Base-by-base conservation (phyloP, 64 coral and sea anemone genomes). In the Acropora yongei region DNA sequence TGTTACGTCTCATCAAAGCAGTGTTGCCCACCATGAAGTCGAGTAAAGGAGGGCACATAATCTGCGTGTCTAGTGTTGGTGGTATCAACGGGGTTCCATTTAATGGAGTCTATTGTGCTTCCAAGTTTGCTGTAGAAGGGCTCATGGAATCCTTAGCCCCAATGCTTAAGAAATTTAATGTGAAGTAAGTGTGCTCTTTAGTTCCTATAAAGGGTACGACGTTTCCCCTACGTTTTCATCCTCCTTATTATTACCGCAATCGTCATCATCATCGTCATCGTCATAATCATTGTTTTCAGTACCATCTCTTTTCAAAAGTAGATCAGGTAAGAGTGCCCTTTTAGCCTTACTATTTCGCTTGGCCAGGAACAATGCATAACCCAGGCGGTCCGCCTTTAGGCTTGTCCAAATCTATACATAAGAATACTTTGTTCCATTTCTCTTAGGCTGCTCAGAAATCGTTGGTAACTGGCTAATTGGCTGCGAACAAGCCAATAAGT, bases 61-160 rank as follows among this genome's bases (percentile, higher is more conserved):
- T 97, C 16, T 91, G 81, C 18, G 82, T 97, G 14, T 88, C 82
- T 10, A 91, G 88, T 71, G 57, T 91, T 55, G 88, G 44, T 39
- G 95, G 95, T 8, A 57, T 91, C 14, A 76, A 53, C 82, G 95
- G 91, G 42, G 48, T 76, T 0, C 95, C 95, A 41, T 97, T 97
- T 44, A 91, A 87, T 17, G 77, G 75, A 30, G 43, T 93, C 46
- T 97, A 97, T 19, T 80, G 80, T 82, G 82, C 91, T 3, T 87
- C 91, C 7, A 97, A 94, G 83, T 97, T 91, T 76, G 95, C 95
- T 1, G 58, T 97, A 17, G 95, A 94, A 50, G 95, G 95, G 1
- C 58, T 97, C 13, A 65, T 71, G 41, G 95, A 97, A 43, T 93
- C 91, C 6, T 47, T 97, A 18, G 95, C 88, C 44, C 95, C 95